These are phyloP conservation scores for Hydra vulgaris DNA, from an alignment of 30 jellyfish, hydroid and myxozoan genomes.

Conservation along the genomic window DNA sequence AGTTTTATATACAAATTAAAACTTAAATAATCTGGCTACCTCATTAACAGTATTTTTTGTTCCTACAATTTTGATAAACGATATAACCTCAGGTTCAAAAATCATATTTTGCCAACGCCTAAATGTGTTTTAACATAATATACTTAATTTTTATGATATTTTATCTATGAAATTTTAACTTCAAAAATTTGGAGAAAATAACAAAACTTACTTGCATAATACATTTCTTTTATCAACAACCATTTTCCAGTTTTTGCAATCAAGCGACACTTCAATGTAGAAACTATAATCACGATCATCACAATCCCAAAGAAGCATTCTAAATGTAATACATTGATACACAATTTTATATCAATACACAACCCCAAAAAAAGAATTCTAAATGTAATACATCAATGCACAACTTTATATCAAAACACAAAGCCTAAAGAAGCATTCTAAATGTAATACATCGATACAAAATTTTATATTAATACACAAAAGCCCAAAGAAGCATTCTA, in stretches of 20 bases:
- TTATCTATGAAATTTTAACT: neutral
- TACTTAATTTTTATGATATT: no score
- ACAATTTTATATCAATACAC: neutral
- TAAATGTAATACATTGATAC: no score
- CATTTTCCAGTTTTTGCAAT: slow-evolving; percentile 59
- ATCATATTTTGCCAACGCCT: slow-evolving; percentile 85
- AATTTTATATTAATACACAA: neutral
- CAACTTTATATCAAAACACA: no score
- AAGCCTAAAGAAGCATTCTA: slow-evolving; percentile 94
- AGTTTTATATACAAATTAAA: no score
- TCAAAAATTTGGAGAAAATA: neutral
- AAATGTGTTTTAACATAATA: neutral
- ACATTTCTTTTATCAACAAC: slow-evolving; percentile 67
- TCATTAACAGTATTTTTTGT: slow-evolving; percentile 83
- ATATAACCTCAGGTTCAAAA: slow-evolving; percentile 52
- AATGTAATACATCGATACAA: no score
- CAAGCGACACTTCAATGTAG: slow-evolving; percentile 75
- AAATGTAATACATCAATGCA: slow-evolving; percentile 3
- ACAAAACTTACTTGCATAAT: slow-evolving; percentile 51
- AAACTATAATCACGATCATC: slow-evolving; percentile 75
- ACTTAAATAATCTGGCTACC: no score
- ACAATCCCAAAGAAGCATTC: slow-evolving; percentile 97
- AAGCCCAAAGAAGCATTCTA: neutral
- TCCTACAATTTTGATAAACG: slow-evolving; percentile 84
- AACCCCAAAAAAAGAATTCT: neutral